Percentiles rank a stretch among this genome's conserved stretches.
Conservation (phyloP, 2,888 invertebrate species). For the Aspidiotus rigidus region DNA sequence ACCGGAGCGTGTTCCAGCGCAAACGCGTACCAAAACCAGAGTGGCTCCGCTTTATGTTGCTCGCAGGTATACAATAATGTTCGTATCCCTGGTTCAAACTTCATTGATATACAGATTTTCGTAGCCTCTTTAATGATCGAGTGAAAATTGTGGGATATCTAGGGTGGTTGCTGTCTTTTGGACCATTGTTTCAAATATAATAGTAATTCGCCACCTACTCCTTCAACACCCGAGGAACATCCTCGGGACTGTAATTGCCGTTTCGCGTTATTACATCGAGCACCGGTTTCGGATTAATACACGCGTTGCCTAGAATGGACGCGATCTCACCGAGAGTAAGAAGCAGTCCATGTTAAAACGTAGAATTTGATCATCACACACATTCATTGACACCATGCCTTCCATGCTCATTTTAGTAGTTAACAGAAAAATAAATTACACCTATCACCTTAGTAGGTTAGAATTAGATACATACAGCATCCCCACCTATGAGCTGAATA, state of each 20-base stretch:
- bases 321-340: conserved; percentile 24
- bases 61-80: conserved; percentile 49
- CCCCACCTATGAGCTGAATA: too few species aligned
- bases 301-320: not conserved
- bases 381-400: too few species aligned
- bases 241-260: conserved; percentile 82
- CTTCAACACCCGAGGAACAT: conserved; percentile 39
- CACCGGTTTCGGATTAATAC: conserved; percentile 41
- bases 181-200: conserved; percentile 77
- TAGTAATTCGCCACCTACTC: conserved; percentile 37
- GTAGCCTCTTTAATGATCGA: too few species aligned
- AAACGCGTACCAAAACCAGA: conserved; percentile 47
- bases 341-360: not conserved
- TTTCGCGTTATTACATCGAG: conserved; percentile 79
- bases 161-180: conserved; percentile 75
- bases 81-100: not conserved
- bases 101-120: too few species aligned
- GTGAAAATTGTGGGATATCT: conserved; percentile 14
- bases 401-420: too few species aligned
- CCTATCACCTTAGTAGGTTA: too few species aligned
- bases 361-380: conserved; percentile 13
- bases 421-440: too few species aligned
- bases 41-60: conserved; percentile 53
- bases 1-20: conserved; percentile 58
- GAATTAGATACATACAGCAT: too few species aligned